Evolutionary conservation across 2,113 vertebrate genomes (phyloP).

Genomic region (Forbesichthys agassizii): DNA sequence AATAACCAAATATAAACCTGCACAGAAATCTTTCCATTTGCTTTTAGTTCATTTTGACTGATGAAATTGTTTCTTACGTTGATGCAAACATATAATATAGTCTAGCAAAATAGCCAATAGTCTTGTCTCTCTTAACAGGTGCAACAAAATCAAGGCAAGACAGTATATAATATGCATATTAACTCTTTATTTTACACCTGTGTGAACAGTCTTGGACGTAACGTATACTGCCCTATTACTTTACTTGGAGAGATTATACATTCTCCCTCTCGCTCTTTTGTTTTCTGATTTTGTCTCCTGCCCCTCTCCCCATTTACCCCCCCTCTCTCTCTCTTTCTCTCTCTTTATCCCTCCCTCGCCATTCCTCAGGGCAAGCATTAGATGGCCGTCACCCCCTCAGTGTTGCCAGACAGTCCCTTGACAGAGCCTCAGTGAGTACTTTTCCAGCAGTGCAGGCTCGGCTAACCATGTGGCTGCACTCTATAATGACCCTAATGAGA

Average conservation of each 20-base stretch:
- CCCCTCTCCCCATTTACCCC: slow-evolving; percentile 48
- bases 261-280: neutral
- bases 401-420: slow-evolving; percentile 88
- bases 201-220: too few relatives aligned
- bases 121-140: too few relatives aligned
- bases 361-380: slow-evolving; percentile 76
- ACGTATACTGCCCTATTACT: too few relatives aligned
- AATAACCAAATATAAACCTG: too few relatives aligned
- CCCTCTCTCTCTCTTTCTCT: slow-evolving; percentile 57
- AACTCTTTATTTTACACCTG: too few relatives aligned
- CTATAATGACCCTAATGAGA: neutral
- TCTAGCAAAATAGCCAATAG: too few relatives aligned
- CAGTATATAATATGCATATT: neutral
- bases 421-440: slow-evolving; percentile 89
- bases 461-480: slow-evolving; percentile 2
- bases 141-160: neutral
- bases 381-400: slow-evolving; percentile 88
- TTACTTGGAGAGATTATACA: too few relatives aligned
- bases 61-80: too few relatives aligned
- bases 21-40: too few relatives aligned
- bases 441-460: neutral
- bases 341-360: slow-evolving; percentile 58
- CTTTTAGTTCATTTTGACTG: too few relatives aligned
- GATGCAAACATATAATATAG: too few relatives aligned
- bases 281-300: slow-evolving; percentile 20